Evolutionary conservation across 2,113 vertebrate species (phyloP), one percentile per base, ranked within the genome.

Genomic region (Anhinga anhinga): DNA sequence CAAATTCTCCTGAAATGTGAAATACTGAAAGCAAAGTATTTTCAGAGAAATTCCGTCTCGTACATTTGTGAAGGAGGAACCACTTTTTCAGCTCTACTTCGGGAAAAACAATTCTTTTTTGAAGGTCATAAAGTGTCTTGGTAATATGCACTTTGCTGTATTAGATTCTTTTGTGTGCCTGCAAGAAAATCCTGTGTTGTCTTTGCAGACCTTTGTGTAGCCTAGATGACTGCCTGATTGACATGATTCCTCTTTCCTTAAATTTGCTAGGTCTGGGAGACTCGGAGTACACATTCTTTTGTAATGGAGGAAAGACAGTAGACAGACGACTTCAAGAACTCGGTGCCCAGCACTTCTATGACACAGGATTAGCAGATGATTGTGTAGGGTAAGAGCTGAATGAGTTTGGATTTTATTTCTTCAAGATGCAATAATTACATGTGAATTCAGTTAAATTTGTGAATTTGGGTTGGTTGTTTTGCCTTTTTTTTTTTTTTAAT

Each of bases 291-390:
- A 98, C 98, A 0, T 98, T 98, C 97, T 99, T 99, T 95, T 99
- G 99, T 96, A 99, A 99, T n/a, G 99, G 99, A n/a, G 99, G 99
- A n/a, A 99, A 99, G 96, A 98, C 98, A 30, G 98, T 99, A 84
- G 99, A 99, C 73, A 90, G 74, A 49, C 97, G 98, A 47, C 98
- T 99, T 44, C 98, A 99, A 71, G 98, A 99, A 95, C 99, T 99
- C 8, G 99, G 99, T 79, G 99, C 99, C 55, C 98, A 94, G 71
- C 99, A 93, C 81, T 99, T 99, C 96, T 99, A 99, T 63, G 95
- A 97, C 44, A 99, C 99, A 2, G 99, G 99, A 72, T 98, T 99
- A 70, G 99, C 99, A 62, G 99, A 99, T 97, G 99, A 99, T 82
- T 99, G 98, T 69, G 98, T 99, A 50, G 99, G 99, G 99, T 99